Evolutionary conservation across 2,888 invertebrate genomes (phyloP), one percentile per base, ranked within the genome.

Genomic region (Epistrophella euchroma): DNA sequence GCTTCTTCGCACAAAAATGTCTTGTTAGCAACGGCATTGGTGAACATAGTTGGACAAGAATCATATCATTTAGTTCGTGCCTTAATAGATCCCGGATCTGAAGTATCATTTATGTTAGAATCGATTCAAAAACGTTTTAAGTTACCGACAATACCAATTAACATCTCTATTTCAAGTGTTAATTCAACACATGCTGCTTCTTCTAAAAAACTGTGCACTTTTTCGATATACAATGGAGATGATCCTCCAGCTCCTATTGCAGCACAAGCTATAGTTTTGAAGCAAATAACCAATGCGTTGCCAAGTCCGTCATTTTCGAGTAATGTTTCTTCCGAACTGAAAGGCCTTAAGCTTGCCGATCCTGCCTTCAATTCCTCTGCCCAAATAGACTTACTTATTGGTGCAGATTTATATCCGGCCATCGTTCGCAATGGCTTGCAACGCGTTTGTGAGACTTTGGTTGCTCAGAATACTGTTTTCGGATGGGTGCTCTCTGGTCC

Each of bases 331-430:
- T 9, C 47, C 19, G 47, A 47, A 47, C 19, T 47, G 5, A 47
- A 19, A 47, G 17, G 47, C 4, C 6, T 55, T 28, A 25, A 2
- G 2, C 28, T 55, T 55, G 55, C 55, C 25, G 55, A 55, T 55
- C 55, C 28, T n/a, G 13, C 28, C 28, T 28, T 55, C n/a, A 55
- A n/a, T 55, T n/a, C 11, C 2, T 55, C 55, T 28, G 28, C 25
- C 7, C 10, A 55, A n/a, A 55, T 55, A 28, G 55, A 55, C n/a
- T 55, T 55, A 7, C 55, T 55, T 2, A 55, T 55, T 25, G 28
- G 55, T 55, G 55, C 55, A n/a, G 28, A 55, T 55, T 55, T 55
- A 55, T 55, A 55, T n/a, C 55, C 28, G 1, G n/a, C 15, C 9
- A 28, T 55, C 32, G 28, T 55, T 5, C 10, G 28, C 1, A 25